phyloP scores from a whole-genome alignment of 2,797 vertebrate species.

The Malurus splendens region DNA sequence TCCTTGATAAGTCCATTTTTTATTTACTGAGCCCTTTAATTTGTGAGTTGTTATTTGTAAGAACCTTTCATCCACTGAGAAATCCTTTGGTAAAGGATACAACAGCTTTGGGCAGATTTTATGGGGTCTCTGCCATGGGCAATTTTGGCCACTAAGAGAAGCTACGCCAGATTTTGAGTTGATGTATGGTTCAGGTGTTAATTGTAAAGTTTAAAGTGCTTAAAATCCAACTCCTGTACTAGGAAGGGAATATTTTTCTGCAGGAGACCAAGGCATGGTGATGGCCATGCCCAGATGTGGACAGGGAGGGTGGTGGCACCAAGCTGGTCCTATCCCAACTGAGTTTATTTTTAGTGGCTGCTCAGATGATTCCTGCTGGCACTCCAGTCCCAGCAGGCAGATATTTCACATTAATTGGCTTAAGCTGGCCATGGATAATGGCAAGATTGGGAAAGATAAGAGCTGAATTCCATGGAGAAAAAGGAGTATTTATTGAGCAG shows the following conservation, averaged over 20 bases:
- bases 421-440: background rate
- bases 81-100: background rate
- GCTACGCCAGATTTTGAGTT: background rate
- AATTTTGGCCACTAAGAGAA: background rate
- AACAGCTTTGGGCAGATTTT: background rate
- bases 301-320: background rate
- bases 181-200: background rate
- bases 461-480: background rate
- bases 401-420: background rate
- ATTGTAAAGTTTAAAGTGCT: background rate
- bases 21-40: slow-evolving; percentile 49
- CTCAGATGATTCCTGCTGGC: background rate
- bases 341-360: background rate
- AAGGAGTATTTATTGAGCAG: background rate
- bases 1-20: slow-evolving; percentile 48
- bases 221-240: background rate
- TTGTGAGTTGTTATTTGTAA: background rate
- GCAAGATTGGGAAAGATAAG: background rate
- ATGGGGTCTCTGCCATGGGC: background rate
- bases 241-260: background rate
- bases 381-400: background rate
- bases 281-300: background rate
- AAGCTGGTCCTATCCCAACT: background rate
- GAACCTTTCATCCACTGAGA: background rate
- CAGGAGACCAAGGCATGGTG: background rate